phyloP scores from a whole-genome alignment of 2,797 vertebrate species.

The Mionectes olivaceus region DNA sequence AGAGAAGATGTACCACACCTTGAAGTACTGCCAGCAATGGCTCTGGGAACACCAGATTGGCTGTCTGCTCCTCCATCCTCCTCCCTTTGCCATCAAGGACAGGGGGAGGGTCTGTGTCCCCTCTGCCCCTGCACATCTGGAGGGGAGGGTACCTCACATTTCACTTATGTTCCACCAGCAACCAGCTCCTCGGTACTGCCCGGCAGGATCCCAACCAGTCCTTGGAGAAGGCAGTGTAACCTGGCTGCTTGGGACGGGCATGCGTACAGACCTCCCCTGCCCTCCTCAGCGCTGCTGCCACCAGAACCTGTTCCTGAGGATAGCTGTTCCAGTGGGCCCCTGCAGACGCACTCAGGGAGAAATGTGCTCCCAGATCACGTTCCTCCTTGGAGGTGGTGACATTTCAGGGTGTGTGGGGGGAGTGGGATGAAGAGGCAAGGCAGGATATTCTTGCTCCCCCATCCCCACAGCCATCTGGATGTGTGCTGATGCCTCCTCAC shows the following conservation, averaged over 20 bases:
- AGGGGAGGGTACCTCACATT: background rate
- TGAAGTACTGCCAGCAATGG: constrained; percentile 41
- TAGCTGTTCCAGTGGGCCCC: background rate
- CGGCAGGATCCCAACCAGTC: background rate
- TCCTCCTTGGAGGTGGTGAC: constrained; percentile 34
- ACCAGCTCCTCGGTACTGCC: background rate
- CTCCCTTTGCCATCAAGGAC: background rate
- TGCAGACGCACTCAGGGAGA: background rate
- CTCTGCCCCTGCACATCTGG: background rate
- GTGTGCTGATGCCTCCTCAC: constrained; percentile 50
- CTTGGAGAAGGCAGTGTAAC: background rate
- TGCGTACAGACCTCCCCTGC: background rate
- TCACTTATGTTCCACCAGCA: background rate
- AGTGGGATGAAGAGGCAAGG: constrained; percentile 7
- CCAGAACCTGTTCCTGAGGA: background rate
- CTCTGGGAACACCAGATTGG: background rate
- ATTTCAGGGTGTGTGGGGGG: constrained; percentile 37
- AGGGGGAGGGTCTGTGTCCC: background rate
- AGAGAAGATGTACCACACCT: constrained; percentile 36
- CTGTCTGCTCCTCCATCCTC: background rate
- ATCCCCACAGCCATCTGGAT: constrained; percentile 58
- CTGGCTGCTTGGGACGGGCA: background rate
- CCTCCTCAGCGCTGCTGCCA: background rate
- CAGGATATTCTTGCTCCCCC: constrained; percentile 51
- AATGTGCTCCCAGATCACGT: background rate